phyloP scores from a whole-genome alignment of 2,797 vertebrate genomes.

The Chaetophractus vellerosus region DNA sequence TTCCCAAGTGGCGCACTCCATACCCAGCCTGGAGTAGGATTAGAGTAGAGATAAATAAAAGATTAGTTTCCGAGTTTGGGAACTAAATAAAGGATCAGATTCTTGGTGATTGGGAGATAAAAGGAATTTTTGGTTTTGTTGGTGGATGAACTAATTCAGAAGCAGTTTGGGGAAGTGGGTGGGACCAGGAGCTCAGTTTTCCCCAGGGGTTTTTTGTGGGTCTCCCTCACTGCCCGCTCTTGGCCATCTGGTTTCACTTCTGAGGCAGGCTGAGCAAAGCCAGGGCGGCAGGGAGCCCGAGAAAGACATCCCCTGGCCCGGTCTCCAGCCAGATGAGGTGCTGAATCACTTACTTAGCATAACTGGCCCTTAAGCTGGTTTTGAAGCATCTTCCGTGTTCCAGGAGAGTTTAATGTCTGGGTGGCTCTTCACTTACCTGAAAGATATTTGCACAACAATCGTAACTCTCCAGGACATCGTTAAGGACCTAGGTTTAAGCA shows the following conservation, averaged over 20 bases:
- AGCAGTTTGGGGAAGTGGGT: constrained; percentile 72
- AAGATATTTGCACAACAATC: neutral
- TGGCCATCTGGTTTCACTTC: constrained; percentile 82
- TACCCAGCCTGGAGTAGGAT: constrained; percentile 80
- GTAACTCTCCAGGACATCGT: neutral
- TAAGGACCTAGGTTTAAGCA: neutral
- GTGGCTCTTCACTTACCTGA: neutral
- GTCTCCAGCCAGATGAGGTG: neutral
- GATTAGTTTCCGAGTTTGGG: constrained; percentile 83
- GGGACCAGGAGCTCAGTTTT: constrained; percentile 67
- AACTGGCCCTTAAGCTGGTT: neutral
- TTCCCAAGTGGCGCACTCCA: constrained; percentile 77
- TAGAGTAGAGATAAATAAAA: constrained; percentile 86
- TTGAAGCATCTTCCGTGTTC: neutral
- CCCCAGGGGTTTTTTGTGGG: neutral
- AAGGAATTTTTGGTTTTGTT: constrained; percentile 80
- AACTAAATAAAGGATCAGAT: constrained; percentile 86
- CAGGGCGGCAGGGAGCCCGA: neutral
- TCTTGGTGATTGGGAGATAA: constrained; percentile 85
- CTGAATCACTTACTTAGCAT: neutral
- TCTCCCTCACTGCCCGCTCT: constrained; percentile 12
- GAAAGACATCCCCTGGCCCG: neutral
- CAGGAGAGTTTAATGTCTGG: neutral
- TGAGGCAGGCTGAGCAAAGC: constrained; percentile 39
- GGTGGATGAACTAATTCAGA: constrained; percentile 77